Percentiles rank a stretch among this genome's conserved stretches.
Conservation (phyloP, 2,888 invertebrate genomes). For the Empis stercorea region DNA sequence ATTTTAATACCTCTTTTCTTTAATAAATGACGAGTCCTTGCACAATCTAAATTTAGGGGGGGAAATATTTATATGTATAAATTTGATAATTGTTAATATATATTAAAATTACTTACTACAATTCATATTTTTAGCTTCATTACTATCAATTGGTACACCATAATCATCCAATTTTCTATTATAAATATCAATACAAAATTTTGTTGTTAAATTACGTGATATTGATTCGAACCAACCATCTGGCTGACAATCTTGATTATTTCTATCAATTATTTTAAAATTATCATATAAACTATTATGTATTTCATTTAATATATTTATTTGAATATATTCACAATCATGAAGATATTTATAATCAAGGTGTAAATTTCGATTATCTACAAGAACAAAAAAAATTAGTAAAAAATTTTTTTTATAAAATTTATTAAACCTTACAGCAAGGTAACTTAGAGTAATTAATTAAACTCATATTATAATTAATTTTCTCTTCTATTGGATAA, state of each 20-base stretch:
- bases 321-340: conserved; percentile 33
- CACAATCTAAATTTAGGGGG: conserved; percentile 57
- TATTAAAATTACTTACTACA: conserved; percentile 43
- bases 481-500: conserved; percentile 25
- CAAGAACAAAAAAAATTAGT: conserved; percentile 9
- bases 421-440: conserved; percentile 35
- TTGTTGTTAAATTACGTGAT: conserved; percentile 34
- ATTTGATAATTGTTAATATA: not conserved
- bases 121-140: conserved; percentile 39
- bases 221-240: conserved; percentile 39
- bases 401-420: not conserved
- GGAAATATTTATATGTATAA: not conserved
- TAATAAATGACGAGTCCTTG: conserved; percentile 40
- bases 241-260: conserved; percentile 37
- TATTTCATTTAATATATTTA: conserved; percentile 24
- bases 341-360: conserved; percentile 29
- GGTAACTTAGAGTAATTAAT: conserved; percentile 30
- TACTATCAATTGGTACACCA: conserved; percentile 33
- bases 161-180: conserved; percentile 42
- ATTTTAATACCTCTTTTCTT: conserved; percentile 30
- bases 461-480: conserved; percentile 29
- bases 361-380: conserved; percentile 33
- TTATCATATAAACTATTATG: conserved; percentile 24
- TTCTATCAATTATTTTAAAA: conserved; percentile 25
- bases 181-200: conserved; percentile 45